phyloP scores from a whole-genome alignment of 2,888 invertebrate genomes.

The Watsonalla binaria region DNA sequence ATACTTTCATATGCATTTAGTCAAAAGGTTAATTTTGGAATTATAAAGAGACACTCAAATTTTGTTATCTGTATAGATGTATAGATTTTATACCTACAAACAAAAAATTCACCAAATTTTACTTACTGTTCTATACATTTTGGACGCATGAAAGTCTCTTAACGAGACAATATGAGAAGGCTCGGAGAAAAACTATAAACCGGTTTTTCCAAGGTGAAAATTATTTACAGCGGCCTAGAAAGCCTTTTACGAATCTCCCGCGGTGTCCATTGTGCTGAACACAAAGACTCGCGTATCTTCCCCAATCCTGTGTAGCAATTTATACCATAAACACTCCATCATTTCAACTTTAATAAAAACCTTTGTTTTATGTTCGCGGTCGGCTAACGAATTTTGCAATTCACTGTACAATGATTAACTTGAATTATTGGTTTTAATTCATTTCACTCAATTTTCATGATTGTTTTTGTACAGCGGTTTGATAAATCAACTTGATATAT shows the following conservation, averaged over 20 bases:
- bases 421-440: conserved; percentile 11
- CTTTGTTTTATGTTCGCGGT: conserved; percentile 19
- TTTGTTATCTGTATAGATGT: too few relatives aligned
- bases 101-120: too few relatives aligned
- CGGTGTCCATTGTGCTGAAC: conserved; percentile 48
- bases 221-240: conserved; percentile 33
- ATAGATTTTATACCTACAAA: too few relatives aligned
- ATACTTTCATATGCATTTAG: too few relatives aligned
- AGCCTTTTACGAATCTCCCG: conserved; percentile 34
- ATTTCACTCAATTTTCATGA: conserved; percentile 4
- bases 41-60: too few relatives aligned
- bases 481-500: conserved; percentile 4
- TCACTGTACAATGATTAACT: conserved; percentile 19
- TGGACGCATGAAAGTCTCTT: conserved; percentile 5
- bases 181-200: conserved; percentile 28
- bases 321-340: conserved; percentile 42
- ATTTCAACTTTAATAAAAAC: conserved; percentile 35
- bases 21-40: too few relatives aligned
- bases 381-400: conserved; percentile 31
- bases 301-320: conserved; percentile 37
- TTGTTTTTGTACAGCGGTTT: conserved; percentile 1
- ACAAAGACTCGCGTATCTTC: conserved; percentile 52
- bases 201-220: conserved; percentile 27
- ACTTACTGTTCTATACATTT: too few relatives aligned
- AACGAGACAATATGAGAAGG: conserved; percentile 18